These are phyloP conservation scores for Coptotermes formosanus DNA, from an alignment of 1,140 invertebrate genomes.

Conservation along the genomic window DNA sequence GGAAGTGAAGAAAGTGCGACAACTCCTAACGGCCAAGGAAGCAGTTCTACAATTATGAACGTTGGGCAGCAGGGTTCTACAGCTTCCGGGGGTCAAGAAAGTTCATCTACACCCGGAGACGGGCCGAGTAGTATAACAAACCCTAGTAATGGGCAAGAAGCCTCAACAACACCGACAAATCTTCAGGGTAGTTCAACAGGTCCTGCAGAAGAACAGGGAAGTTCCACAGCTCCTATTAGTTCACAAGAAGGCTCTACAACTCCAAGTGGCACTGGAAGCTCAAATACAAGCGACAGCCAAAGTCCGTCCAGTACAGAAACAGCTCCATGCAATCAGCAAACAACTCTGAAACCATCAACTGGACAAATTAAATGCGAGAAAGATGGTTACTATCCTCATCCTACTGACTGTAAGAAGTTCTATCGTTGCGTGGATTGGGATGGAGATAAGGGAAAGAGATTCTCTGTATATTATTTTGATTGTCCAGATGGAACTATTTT, in stretches of 20 bases:
- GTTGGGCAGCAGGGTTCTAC: background rate
- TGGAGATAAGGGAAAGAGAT: constrained; percentile 58
- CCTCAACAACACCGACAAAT: background rate
- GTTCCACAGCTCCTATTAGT: constrained; percentile 39
- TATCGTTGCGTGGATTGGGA: constrained; percentile 67
- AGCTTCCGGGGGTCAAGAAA: background rate
- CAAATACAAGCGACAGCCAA: background rate
- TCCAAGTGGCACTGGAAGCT: constrained; percentile 28
- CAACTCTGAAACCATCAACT: constrained; percentile 1
- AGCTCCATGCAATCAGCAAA: constrained; percentile 38
- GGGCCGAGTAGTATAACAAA: background rate
- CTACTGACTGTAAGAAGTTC: constrained; percentile 65
- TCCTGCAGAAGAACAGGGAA: background rate
- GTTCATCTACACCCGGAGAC: background rate
- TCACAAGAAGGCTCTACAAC: background rate
- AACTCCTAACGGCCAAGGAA: background rate
- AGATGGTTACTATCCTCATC: constrained; percentile 65
- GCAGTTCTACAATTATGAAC: background rate
- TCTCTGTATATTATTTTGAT: constrained; percentile 55
- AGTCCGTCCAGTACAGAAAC: constrained; percentile 30
- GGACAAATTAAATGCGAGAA: constrained; percentile 48
- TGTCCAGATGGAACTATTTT: constrained; percentile 57
- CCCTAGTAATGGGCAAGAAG: background rate
- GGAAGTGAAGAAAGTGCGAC: background rate
- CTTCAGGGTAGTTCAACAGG: background rate